phyloP scores from a whole-genome alignment of 2,113 vertebrate species.

The Urocitellus parryii region DNA sequence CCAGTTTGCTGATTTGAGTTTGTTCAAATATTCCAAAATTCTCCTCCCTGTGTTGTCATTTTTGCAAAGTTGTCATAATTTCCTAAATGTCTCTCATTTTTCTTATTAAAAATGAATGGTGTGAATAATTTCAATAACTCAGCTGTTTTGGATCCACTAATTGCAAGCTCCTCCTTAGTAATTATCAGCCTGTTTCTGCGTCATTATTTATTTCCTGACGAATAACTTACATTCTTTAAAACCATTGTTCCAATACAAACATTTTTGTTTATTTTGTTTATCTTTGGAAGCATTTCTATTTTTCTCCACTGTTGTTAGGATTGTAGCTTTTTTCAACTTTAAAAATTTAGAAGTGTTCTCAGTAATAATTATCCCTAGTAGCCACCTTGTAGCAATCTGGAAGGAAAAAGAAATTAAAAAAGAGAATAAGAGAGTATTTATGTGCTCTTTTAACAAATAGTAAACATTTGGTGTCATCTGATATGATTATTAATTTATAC shows the following conservation, averaged over 20 bases:
- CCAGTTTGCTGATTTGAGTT: not conserved
- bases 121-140: not conserved
- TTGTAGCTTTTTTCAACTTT: not conserved
- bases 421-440: not conserved
- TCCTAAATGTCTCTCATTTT: not conserved
- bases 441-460: not conserved
- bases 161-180: not conserved
- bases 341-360: not conserved
- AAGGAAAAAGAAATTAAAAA: not conserved
- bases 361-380: not conserved
- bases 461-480: not conserved
- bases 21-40: not conserved
- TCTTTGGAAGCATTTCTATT: not conserved
- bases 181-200: not conserved
- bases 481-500: not conserved
- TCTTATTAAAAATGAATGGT: constrained; percentile 1
- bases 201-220: not conserved
- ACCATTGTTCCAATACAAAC: not conserved
- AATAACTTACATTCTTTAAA: not conserved
- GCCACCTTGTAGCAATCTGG: not conserved
- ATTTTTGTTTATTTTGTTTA: not conserved
- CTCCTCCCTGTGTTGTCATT: not conserved
- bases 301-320: not conserved
- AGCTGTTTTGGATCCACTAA: not conserved
- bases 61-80: constrained; percentile 22